Evolutionary conservation across 2,888 invertebrate species (phyloP).

Genomic region (Caenorhabditis imperialis): DNA sequence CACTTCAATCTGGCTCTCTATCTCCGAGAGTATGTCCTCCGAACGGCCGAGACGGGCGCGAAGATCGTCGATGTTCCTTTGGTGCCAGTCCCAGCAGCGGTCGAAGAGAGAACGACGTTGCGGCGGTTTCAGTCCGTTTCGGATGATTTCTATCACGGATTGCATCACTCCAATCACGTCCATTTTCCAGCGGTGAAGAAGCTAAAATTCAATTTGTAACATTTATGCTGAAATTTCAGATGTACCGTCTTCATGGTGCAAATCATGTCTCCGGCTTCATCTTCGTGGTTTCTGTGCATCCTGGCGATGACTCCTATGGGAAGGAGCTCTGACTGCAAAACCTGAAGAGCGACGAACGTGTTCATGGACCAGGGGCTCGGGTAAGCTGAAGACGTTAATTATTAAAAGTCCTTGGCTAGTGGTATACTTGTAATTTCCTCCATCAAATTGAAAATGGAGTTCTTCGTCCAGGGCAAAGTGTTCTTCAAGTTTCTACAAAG

Average conservation of each 20-base stretch:
- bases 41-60: conserved; percentile 7
- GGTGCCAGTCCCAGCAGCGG: conserved; percentile 35
- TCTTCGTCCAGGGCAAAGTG: conserved; percentile 35
- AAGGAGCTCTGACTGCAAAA: conserved; percentile 42
- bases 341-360: conserved; percentile 44
- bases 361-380: conserved; percentile 58
- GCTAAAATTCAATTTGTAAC: conserved; percentile 15
- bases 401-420: not conserved
- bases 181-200: conserved; percentile 36
- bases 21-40: conserved; percentile 16
- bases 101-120: conserved; percentile 24
- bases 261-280: conserved; percentile 55
- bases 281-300: conserved; percentile 42
- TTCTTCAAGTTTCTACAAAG: conserved; percentile 12
- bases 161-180: conserved; percentile 18
- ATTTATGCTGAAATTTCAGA: not conserved
- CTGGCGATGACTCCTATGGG: conserved; percentile 43
- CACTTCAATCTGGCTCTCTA: conserved; percentile 41
- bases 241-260: conserved; percentile 49
- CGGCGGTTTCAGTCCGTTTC: not conserved
- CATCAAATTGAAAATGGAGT: conserved; percentile 49
- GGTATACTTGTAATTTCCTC: conserved; percentile 48
- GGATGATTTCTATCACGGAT: conserved; percentile 14
- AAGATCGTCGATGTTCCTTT: conserved; percentile 31
- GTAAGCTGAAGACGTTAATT: conserved; percentile 26